A percentile compares a stretch with the other conserved stretches of the same genome.
These are phyloP conservation scores for Labeo calbasu DNA, from an alignment of 2,797 vertebrate genomes.

Conservation along the genomic window DNA sequence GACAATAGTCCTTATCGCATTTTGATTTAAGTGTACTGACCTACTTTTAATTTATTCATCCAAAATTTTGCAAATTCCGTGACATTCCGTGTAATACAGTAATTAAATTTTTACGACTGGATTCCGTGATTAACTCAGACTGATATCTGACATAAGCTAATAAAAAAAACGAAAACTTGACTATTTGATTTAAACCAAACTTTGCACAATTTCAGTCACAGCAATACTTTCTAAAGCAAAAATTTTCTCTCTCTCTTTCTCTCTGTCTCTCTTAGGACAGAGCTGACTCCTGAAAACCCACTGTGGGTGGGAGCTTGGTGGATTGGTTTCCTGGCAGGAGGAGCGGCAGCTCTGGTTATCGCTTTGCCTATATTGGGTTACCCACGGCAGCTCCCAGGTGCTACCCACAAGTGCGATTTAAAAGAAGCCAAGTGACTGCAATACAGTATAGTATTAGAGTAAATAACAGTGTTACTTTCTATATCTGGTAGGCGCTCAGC, in stretches of 20 bases:
- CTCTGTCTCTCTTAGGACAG: conserved; percentile 71
- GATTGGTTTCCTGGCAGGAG: conserved; percentile 90
- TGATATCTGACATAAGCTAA: background rate
- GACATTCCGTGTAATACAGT: no score
- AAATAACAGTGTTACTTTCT: background rate
- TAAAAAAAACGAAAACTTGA: background rate
- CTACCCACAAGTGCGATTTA: background rate
- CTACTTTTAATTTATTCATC: no score
- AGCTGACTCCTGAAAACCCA: conserved; percentile 86
- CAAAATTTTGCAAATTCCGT: no score
- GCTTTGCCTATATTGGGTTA: conserved; percentile 91
- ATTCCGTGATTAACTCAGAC: background rate
- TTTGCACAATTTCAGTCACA: background rate
- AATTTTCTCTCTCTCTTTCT: background rate
- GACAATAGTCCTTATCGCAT: no score
- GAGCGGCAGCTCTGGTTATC: conserved; percentile 82
- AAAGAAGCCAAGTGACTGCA: conserved; percentile 1
- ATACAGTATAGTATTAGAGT: background rate
- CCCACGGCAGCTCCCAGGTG: conserved; percentile 92
- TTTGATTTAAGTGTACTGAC: no score
- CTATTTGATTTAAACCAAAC: background rate
- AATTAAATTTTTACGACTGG: no score
- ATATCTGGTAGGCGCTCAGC: conserved; percentile 82
- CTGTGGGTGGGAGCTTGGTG: conserved; percentile 97
- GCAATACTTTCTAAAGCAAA: background rate